Base-by-base conservation (phyloP, 2,888 invertebrate species). In the Coleophora flavipennella region DNA sequence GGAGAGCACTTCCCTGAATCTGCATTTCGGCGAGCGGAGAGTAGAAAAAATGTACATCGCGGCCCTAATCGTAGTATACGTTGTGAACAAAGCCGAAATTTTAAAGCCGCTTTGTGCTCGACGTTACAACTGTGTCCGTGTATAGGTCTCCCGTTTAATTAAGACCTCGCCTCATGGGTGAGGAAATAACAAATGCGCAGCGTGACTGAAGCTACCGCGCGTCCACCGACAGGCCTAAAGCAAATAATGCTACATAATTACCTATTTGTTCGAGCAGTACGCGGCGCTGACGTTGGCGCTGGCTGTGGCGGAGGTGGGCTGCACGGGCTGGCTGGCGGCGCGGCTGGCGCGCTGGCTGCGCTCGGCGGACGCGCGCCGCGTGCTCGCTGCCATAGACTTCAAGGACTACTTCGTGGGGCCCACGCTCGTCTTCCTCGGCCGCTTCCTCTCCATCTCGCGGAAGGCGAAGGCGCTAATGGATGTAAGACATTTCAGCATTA, bases 251-350 rank as follows among this genome's bases (percentile, higher is more conserved):
- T 8, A 8, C 9, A 27, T 29, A 9, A 29, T 2, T 11, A 8
- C 4, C 11, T 3, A 8, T n/a, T 2, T n/a, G 3, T 29, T 29
- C n/a, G 11, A 8, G 13, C 50, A 67, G 70, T 65, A 64, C 51
- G 63, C 60, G 37, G 45, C 20, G 25, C 14, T 45, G 42, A 46
- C 59, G 63, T 20, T 39, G 40, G 31, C 33, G 43, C 41, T 57
- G 58, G 25, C 53, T 43, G 38, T 39, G 40, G 42, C 41, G 31
- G 56, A 61, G 60, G 40, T 43, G 48, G 46, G 40, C 39, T 51
- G 55, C 49, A 49, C 40, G 40, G 50, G 35, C 36, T 68, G 67
- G 69, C 42, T 53, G 53, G 53, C 49, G 51, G 44, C 37, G 45
- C 64, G 60, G 48, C 50, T 53, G 47, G 41, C 35, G 45, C 47